Evolutionary conservation across 2,797 vertebrate species (phyloP).

Genomic region (Streptopelia turtur): DNA sequence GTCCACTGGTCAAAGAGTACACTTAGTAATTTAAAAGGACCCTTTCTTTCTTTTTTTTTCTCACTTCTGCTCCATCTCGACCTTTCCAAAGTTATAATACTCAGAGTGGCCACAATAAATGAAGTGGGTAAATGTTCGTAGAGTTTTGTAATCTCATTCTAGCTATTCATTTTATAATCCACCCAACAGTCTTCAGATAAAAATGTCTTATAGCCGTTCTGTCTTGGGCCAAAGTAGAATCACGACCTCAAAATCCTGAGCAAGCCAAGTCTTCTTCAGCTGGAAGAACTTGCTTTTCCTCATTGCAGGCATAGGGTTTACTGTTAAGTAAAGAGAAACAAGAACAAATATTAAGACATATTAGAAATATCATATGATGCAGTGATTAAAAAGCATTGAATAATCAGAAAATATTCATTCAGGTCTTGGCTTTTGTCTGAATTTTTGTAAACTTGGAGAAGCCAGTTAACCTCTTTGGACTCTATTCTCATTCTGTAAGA

Average conservation of each 20-base stretch:
- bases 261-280: background rate
- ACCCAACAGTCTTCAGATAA: background rate
- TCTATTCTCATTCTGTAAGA: background rate
- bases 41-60: background rate
- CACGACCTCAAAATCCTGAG: background rate
- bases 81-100: background rate
- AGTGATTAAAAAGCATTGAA: background rate
- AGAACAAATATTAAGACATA: background rate
- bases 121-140: background rate
- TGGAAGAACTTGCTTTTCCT: background rate
- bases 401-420: background rate
- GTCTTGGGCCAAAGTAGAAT: background rate
- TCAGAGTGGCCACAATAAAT: background rate
- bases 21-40: background rate
- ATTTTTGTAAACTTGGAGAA: background rate
- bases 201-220: background rate
- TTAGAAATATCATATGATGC: background rate
- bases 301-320: background rate
- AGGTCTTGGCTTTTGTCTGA: background rate
- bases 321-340: background rate
- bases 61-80: background rate
- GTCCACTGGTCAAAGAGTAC: background rate
- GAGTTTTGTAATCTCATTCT: background rate
- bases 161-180: background rate
- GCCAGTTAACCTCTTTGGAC: background rate